These are phyloP conservation scores for Gryon sp. DNA, from an alignment of 1,140 invertebrate genomes.

Conservation along the genomic window DNA sequence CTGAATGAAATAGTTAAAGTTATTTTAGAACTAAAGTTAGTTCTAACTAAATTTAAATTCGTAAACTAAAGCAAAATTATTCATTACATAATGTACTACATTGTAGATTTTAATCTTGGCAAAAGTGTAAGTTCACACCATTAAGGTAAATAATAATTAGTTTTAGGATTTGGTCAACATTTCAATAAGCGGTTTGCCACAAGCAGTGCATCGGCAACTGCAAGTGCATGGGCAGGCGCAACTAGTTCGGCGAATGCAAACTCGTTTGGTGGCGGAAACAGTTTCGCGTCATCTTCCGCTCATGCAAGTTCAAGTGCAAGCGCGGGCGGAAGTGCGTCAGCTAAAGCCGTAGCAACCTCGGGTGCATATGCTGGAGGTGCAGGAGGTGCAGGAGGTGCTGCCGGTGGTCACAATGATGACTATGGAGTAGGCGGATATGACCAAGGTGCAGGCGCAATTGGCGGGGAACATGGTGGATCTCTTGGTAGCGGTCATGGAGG, in stretches of 20 bases:
- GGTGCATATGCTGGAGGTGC: neutral
- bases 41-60: too few species aligned
- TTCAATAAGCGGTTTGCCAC: slow-evolving; percentile 20
- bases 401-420: neutral
- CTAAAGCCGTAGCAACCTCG: slow-evolving; percentile 32
- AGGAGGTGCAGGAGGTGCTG: neutral
- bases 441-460: slow-evolving; percentile 20
- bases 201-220: slow-evolving; percentile 14
- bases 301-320: slow-evolving; percentile 24
- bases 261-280: slow-evolving; percentile 20
- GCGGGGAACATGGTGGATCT: slow-evolving; percentile 31
- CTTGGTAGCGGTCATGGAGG: slow-evolving; percentile 15
- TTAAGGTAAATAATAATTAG: neutral
- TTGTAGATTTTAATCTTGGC: too few species aligned
- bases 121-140: too few species aligned
- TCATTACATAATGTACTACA: too few species aligned
- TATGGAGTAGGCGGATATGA: neutral
- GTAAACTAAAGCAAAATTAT: too few species aligned
- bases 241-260: slow-evolving; percentile 34
- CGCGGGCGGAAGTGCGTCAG: slow-evolving; percentile 14
- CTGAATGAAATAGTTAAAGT: too few species aligned
- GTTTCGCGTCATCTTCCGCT: slow-evolving; percentile 29
- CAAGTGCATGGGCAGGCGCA: slow-evolving; percentile 26
- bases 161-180: slow-evolving; percentile 5
- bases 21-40: too few species aligned